These are phyloP conservation scores for Prosopocoilus inquinatus DNA, from an alignment of 2,888 invertebrate species.

Conservation along the genomic window DNA sequence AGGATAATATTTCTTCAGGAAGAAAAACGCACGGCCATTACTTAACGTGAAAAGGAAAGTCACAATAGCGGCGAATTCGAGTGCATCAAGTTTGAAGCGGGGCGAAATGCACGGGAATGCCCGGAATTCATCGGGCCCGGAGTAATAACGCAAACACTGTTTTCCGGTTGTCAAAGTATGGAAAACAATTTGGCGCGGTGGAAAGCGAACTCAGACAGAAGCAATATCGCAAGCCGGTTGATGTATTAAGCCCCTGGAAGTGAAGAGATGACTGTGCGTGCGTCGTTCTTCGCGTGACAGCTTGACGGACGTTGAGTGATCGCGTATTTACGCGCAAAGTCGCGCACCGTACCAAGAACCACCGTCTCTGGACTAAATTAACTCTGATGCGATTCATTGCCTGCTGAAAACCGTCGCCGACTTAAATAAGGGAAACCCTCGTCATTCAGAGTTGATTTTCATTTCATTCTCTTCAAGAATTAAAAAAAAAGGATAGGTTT, in stretches of 20 bases:
- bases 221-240: conserved; percentile 30
- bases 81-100: conserved; percentile 6
- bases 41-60: conserved; percentile 19
- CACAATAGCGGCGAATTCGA: conserved; percentile 17
- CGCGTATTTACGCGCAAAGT: conserved; percentile 42
- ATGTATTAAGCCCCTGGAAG: conserved; percentile 30
- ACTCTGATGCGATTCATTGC: conserved; percentile 23
- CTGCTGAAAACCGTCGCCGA: conserved; percentile 19
- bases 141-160: conserved; percentile 22
- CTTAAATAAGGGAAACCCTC: conserved; percentile 16
- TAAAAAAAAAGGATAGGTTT: no score
- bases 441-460: not conserved
- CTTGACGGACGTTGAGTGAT: conserved; percentile 45
- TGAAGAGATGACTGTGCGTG: conserved; percentile 36
- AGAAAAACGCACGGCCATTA: conserved; percentile 27
- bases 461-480: not conserved
- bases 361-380: conserved; percentile 15
- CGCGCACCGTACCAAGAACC: conserved; percentile 21
- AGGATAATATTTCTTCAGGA: conserved; percentile 23
- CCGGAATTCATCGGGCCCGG: conserved; percentile 12
- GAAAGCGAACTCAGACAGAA: conserved; percentile 27
- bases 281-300: conserved; percentile 38
- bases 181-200: conserved; percentile 28
- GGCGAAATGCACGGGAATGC: conserved; percentile 11
- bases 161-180: conserved; percentile 31